These are phyloP conservation scores for Eulemur rufifrons DNA, from an alignment of 2,113 vertebrate species.

Conservation along the genomic window DNA sequence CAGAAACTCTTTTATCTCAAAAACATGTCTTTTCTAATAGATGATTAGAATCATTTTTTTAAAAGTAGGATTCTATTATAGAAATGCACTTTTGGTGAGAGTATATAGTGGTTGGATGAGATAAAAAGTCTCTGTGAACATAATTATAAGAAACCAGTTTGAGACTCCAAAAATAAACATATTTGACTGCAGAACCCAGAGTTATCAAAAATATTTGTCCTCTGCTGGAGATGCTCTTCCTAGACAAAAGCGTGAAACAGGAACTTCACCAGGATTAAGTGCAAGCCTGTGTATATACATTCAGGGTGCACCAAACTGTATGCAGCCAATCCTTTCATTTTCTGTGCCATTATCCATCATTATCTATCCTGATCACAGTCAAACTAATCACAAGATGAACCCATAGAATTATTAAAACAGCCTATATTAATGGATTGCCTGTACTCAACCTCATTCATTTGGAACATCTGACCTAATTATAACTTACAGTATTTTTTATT, in stretches of 20 bases:
- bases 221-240: neutral
- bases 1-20: neutral
- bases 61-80: neutral
- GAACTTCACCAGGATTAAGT: neutral
- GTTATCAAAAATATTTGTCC: neutral
- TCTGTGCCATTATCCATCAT: neutral
- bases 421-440: neutral
- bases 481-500: neutral
- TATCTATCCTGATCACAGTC: neutral
- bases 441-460: neutral
- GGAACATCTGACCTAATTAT: neutral
- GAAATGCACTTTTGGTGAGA: neutral
- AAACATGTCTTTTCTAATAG: neutral
- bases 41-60: neutral
- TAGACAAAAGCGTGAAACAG: constrained; percentile 5
- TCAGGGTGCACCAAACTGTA: neutral
- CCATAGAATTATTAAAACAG: neutral
- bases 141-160: constrained; percentile 18
- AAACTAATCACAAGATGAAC: neutral
- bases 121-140: neutral
- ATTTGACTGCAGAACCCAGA: neutral
- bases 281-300: neutral
- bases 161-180: neutral
- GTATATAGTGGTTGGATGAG: neutral
- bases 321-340: neutral